phyloP scores from a whole-genome alignment of 92 coral and sea anemone genomes.

The Phymanthus crucifer region DNA sequence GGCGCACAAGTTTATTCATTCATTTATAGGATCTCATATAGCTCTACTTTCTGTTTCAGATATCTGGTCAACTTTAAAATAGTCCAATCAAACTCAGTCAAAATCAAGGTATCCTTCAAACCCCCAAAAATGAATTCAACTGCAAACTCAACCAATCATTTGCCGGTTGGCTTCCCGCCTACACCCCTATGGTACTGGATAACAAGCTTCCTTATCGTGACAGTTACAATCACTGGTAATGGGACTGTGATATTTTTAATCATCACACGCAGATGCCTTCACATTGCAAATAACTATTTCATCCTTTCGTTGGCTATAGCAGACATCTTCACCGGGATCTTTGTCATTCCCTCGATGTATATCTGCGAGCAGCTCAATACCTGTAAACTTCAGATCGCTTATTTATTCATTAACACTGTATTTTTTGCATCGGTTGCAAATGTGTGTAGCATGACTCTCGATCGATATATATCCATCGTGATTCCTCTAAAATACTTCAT shows the following conservation, averaged over 20 bases:
- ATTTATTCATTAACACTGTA: conserved; percentile 6
- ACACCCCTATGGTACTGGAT: conserved; percentile 35
- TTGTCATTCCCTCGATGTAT: conserved; percentile 26
- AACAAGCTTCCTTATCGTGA: conserved; percentile 4
- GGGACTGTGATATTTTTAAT: conserved; percentile 24
- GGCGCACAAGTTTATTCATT: too few relatives aligned
- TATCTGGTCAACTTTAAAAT: not conserved
- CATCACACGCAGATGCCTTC: conserved; percentile 20
- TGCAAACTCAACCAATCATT: not conserved
- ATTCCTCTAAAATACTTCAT: conserved; percentile 29
- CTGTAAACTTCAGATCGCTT: not conserved
- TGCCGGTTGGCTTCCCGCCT: not conserved
- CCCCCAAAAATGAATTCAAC: not conserved
- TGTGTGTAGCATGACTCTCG: conserved; percentile 25
- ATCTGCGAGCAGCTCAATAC: conserved; percentile 13
- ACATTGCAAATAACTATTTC: conserved; percentile 30
- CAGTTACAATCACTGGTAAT: conserved; percentile 25
- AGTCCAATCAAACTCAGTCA: too few relatives aligned
- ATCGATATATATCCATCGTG: conserved; percentile 32
- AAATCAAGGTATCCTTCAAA: not conserved
- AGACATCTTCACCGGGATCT: conserved; percentile 24
- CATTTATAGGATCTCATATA: too few relatives aligned
- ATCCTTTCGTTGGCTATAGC: conserved; percentile 27
- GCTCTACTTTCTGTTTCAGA: not conserved
- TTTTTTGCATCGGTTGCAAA: conserved; percentile 38